Conservation (phyloP, 2,888 invertebrate genomes). For the Mesochorus sp. region DNA sequence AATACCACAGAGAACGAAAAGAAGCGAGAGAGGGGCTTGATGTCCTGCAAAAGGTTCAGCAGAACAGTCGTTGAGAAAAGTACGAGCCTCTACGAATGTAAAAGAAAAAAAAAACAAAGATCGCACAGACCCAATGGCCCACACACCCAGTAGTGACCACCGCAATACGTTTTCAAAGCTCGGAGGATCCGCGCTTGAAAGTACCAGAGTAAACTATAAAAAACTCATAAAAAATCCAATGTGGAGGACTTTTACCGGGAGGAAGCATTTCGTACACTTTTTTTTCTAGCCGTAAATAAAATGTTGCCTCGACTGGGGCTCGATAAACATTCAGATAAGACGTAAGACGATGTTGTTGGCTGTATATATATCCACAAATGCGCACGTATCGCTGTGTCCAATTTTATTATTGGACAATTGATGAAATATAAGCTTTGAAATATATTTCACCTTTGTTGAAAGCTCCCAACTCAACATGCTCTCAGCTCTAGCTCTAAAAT, state of each 20-base stretch:
- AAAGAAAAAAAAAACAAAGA: too few species aligned
- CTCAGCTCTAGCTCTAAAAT: too few species aligned
- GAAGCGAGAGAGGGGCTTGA: background rate
- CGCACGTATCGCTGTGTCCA: background rate
- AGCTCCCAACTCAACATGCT: too few species aligned
- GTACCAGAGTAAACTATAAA: background rate
- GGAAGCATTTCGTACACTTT: slow-evolving; percentile 4
- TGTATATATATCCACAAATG: background rate
- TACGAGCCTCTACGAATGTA: background rate
- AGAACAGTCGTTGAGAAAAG: background rate
- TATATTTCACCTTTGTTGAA: too few species aligned
- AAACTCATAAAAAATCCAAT: background rate
- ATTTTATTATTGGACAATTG: background rate
- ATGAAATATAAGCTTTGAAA: too few species aligned
- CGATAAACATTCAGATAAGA: background rate
- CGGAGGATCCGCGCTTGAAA: background rate
- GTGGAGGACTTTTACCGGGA: background rate
- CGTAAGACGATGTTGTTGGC: background rate
- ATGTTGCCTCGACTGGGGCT: background rate
- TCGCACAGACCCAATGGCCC: background rate
- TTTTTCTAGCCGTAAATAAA: slow-evolving; percentile 4
- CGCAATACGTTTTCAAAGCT: background rate
- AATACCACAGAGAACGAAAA: too few species aligned
- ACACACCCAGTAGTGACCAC: background rate
- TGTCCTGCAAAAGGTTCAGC: background rate